These are phyloP conservation scores for Spatulosminthurus flaviceps DNA, from an alignment of 2,888 invertebrate genomes.

Conservation along the genomic window DNA sequence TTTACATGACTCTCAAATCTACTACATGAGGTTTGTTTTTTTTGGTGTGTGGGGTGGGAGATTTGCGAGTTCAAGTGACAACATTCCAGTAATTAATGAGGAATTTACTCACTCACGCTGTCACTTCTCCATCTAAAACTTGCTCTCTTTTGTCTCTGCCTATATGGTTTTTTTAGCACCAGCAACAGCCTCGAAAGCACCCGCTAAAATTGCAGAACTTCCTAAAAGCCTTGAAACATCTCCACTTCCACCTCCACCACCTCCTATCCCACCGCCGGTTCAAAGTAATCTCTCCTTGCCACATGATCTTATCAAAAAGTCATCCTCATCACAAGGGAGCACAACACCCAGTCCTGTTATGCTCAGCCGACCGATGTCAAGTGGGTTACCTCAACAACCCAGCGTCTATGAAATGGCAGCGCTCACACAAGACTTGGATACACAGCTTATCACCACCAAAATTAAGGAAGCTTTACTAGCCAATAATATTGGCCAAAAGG, in stretches of 20 bases:
- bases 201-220: conserved; percentile 60
- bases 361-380: conserved; percentile 54
- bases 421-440: conserved; percentile 94
- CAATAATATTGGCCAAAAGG: conserved; percentile 97
- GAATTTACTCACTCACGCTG: conserved; percentile 3
- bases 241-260: conserved; percentile 70
- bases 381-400: conserved; percentile 72
- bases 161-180: conserved; percentile 55
- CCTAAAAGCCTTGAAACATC: conserved; percentile 62
- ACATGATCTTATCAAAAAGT: conserved; percentile 56
- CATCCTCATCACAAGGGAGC: conserved; percentile 55
- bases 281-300: conserved; percentile 50
- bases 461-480: conserved; percentile 96
- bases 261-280: conserved; percentile 71
- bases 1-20: no score
- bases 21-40: no score
- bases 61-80: conserved; percentile 30
- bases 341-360: conserved; percentile 58
- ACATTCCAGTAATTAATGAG: conserved; percentile 27
- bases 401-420: conserved; percentile 98
- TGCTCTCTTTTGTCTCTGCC: not conserved
- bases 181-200: conserved; percentile 63
- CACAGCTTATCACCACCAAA: conserved; percentile 93
- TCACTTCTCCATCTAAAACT: not conserved
- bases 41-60: no score